Conservation (phyloP, 2,113 vertebrate species). For the Hemiscyllium ocellatum region DNA sequence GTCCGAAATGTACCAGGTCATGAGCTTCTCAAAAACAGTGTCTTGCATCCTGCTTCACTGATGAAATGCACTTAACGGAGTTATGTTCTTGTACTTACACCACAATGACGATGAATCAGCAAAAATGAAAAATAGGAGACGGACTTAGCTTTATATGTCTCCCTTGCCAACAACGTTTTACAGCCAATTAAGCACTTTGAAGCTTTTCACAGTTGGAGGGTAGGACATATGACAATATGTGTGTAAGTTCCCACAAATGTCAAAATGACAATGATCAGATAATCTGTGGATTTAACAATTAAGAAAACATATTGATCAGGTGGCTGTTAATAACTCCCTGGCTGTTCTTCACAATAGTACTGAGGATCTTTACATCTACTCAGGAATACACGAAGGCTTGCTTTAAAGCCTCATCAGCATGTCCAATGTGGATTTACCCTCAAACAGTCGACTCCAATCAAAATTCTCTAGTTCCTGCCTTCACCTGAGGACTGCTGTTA, state of each 20-base stretch:
- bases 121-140: background rate
- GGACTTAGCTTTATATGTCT: background rate
- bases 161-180: background rate
- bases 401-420: background rate
- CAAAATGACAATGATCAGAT: background rate
- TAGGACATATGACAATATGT: background rate
- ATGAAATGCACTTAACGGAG: background rate
- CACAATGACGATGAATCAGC: background rate
- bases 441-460: no score
- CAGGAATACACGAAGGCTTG: background rate
- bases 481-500: no score
- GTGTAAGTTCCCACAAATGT: background rate
- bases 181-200: background rate
- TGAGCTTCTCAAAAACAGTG: background rate
- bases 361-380: background rate
- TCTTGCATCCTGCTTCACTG: background rate
- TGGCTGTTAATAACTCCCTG: background rate
- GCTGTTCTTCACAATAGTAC: background rate
- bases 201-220: background rate
- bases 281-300: background rate
- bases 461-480: no score
- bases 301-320: background rate
- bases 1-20: background rate
- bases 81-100: background rate
- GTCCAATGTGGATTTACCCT: no score